phyloP scores from a whole-genome alignment of 1,140 invertebrate species.

The Pogonus chalceus region DNA sequence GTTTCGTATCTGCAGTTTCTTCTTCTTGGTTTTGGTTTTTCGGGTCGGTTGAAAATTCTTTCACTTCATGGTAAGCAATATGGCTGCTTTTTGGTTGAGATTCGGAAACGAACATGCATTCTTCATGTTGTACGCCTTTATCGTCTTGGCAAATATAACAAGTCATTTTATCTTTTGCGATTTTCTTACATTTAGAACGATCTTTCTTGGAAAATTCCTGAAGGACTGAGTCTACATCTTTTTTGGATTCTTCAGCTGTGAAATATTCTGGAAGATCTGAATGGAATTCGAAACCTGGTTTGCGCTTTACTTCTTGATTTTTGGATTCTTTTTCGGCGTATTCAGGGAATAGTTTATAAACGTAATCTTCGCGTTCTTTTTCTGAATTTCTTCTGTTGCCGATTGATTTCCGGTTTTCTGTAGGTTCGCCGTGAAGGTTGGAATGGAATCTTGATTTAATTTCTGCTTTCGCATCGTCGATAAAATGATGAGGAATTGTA shows the following conservation, averaged over 20 bases:
- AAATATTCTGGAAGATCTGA: conserved; percentile 37
- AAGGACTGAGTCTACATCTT: conserved; percentile 56
- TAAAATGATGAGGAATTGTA: conserved; percentile 14
- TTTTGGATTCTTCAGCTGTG: conserved; percentile 40
- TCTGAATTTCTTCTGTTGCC: not conserved
- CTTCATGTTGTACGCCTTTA: conserved; percentile 55
- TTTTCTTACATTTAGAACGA: conserved; percentile 56
- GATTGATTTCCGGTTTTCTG: conserved; percentile 7
- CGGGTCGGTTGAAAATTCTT: conserved; percentile 41
- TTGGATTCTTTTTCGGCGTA: conserved; percentile 28
- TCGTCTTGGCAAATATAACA: conserved; percentile 60
- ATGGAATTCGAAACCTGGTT: conserved; percentile 35
- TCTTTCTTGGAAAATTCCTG: conserved; percentile 59
- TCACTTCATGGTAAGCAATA: conserved; percentile 43
- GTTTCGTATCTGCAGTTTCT: conserved; percentile 23
- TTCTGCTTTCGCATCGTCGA: conserved; percentile 8
- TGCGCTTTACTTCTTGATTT: conserved; percentile 31
- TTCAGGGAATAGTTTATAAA: conserved; percentile 32
- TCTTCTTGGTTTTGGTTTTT: conserved; percentile 29
- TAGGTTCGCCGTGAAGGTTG: conserved; percentile 8
- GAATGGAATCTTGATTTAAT: conserved; percentile 5
- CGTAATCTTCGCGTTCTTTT: conserved; percentile 16
- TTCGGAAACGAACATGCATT: conserved; percentile 62
- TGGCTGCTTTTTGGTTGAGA: conserved; percentile 45
- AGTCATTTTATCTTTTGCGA: conserved; percentile 59